Conservation (phyloP, 2,888 invertebrate species). For the Brachyopa scutellaris region DNA sequence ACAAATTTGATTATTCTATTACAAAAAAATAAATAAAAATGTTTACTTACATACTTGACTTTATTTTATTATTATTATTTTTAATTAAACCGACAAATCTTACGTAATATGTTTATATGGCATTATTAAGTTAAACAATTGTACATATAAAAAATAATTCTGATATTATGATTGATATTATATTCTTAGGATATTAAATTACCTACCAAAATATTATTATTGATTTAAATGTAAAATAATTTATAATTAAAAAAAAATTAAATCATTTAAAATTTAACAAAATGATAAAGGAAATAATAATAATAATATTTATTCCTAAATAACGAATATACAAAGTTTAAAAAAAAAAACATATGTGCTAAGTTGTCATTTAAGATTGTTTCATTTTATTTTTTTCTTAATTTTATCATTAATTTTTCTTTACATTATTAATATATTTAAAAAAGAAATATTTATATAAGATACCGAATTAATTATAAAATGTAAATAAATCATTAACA, state of each 20-base stretch:
- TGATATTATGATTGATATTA: background rate
- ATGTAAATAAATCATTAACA: conserved; percentile 47
- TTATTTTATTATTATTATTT: background rate
- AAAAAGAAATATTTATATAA: background rate
- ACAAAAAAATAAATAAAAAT: background rate
- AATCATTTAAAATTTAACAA: background rate
- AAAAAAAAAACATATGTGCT: background rate
- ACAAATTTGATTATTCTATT: background rate
- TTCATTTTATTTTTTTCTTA: background rate
- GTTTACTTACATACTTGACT: background rate
- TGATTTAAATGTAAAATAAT: conserved; percentile 24
- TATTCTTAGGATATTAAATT: background rate
- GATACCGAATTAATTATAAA: background rate
- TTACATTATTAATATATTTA: conserved; percentile 3
- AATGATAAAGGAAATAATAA: background rate
- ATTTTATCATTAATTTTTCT: background rate
- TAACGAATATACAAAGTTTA: conserved; percentile 17
- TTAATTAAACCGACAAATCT: background rate
- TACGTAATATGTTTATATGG: too few species aligned
- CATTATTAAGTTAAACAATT: conserved; percentile 17
- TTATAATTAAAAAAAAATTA: background rate
- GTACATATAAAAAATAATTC: conserved; percentile 18
- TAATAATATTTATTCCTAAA: conserved; percentile 25
- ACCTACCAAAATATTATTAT: conserved; percentile 10
- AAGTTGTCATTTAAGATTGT: conserved; percentile 24